Base-by-base conservation (phyloP, 1,140 invertebrate genomes). In the Sesamia nonagrioides region DNA sequence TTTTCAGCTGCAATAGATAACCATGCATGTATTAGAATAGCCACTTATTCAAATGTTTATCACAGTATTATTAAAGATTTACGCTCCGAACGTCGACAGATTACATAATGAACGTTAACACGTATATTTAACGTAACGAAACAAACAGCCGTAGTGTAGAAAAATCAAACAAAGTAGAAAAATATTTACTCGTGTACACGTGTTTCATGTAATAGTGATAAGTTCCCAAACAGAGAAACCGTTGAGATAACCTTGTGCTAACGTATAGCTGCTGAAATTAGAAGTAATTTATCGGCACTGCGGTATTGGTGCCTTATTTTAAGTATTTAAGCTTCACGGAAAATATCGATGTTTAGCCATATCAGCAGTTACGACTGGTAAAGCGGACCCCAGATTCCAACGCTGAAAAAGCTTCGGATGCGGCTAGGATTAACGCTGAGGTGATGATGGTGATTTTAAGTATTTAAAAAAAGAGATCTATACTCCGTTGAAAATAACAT, bases 201-300 rank as follows among this genome's bases (percentile, higher is more conserved):
- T 71, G 68, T 71, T 71, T 71, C 68, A 71, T 71, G 68, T 71
- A 52, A 71, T 52, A 50, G 68, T 71, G 68, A 71, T 71, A 71
- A 71, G 68, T 71, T 54, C 40, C 48, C 48, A 71, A 71, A 71
- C 68, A 71, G 68, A 71, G 68, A 50, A 71, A 71, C 48, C 21
- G 48, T 71, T 50, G 48, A 68, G 60, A 68, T 75, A 75, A 75
- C 72, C 72, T 61, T 75, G 72, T 61, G 52, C 21, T 35, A 56
- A 74, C 56, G 50, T 73, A 58, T 48, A 56, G 40, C 54, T 75
- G 72, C 54, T 75, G 8, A 60, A 58, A 61, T 75, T 75, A 75
- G 37, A 61, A 61, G 27, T 48, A 17, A 56, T 75, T 75, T 60
- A 75, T 61, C 54, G 48, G 48, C 21, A 75, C n/a, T 54, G 3